Percentiles rank a stretch among this genome's conserved stretches.
Conservation (phyloP, 2,113 vertebrate genomes). For the Actenoides lindsayi region DNA sequence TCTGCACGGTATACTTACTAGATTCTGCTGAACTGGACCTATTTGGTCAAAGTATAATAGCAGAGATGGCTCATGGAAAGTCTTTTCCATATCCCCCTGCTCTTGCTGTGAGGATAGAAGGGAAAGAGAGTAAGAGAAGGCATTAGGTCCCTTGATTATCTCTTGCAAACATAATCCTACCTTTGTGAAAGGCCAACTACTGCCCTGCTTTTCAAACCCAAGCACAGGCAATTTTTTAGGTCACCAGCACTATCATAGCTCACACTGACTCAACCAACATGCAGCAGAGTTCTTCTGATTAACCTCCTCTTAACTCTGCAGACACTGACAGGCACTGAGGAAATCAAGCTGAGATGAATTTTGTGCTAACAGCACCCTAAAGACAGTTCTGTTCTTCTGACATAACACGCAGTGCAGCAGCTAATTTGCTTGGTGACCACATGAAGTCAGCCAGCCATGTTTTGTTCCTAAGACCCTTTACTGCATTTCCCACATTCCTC, state of each 20-base stretch:
- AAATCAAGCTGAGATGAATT: neutral
- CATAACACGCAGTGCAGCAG: neutral
- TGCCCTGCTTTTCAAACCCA: neutral
- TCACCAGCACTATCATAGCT: neutral
- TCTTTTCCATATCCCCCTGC: neutral
- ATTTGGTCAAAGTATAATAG: neutral
- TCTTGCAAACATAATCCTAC: neutral
- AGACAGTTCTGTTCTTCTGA: neutral
- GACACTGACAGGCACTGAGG: neutral
- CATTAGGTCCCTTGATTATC: neutral
- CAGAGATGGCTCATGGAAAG: neutral
- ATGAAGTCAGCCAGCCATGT: neutral
- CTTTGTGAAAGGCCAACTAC: neutral
- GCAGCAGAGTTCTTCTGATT: neutral
- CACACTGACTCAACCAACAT: neutral
- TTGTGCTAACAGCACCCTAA: neutral
- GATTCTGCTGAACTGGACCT: neutral
- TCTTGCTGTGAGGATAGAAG: neutral
- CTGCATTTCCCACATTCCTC: neutral
- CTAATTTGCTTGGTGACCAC: neutral
- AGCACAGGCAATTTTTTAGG: neutral
- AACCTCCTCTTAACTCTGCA: neutral
- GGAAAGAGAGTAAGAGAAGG: neutral
- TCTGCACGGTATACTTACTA: neutral
- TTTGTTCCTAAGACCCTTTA: neutral